Evolutionary conservation across 2,888 invertebrate species (phyloP).

Genomic region (Philonicus albiceps): DNA sequence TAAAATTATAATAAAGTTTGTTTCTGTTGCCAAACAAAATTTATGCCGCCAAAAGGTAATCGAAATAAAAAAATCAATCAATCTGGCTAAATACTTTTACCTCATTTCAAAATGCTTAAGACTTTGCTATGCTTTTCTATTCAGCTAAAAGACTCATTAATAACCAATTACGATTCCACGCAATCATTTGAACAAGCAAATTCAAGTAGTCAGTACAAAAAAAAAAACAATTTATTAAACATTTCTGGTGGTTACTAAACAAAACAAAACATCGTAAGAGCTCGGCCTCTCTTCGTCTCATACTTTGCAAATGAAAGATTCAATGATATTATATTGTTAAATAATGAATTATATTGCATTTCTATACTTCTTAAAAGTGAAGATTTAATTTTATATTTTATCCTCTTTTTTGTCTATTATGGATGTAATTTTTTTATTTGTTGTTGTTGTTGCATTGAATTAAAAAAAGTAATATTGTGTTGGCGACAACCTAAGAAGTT

Average conservation of each 20-base stretch:
- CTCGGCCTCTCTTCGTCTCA: background rate
- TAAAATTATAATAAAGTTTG: too few species aligned
- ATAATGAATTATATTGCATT: background rate
- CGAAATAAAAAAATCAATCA: too few species aligned
- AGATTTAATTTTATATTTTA: background rate
- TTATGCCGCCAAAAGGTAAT: too few species aligned
- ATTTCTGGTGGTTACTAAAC: background rate
- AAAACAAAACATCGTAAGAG: background rate
- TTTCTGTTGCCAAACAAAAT: too few species aligned
- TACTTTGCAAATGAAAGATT: background rate
- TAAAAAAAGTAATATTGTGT: background rate
- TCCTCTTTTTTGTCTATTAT: background rate
- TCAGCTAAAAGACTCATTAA: background rate
- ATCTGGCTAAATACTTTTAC: too few species aligned
- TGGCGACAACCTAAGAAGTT: background rate
- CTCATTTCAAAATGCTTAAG: too few species aligned
- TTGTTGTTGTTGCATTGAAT: background rate
- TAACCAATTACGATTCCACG: background rate
- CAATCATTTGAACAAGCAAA: background rate
- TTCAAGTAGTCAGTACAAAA: background rate
- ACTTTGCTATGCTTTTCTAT: too few species aligned
- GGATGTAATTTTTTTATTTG: background rate
- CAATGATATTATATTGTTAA: background rate
- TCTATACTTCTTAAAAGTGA: background rate
- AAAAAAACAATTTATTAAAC: background rate